Percentiles rank a stretch among this genome's conserved stretches.
Conservation (phyloP, 2,888 invertebrate genomes). For the Exocentrus adspersus region DNA sequence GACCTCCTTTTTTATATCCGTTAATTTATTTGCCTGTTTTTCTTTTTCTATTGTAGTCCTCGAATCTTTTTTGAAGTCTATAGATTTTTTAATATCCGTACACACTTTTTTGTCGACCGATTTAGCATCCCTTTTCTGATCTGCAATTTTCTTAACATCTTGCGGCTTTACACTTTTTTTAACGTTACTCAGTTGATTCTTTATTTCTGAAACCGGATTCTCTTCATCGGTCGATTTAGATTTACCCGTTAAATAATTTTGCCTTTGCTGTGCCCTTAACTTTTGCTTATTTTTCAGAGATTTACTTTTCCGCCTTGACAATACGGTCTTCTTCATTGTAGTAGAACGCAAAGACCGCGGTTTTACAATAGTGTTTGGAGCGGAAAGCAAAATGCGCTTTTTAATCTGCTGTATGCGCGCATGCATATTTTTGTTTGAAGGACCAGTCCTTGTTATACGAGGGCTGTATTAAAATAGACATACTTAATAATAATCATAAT, state of each 20-base stretch:
- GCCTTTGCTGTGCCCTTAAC: constrained; percentile 31
- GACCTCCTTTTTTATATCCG: constrained; percentile 51
- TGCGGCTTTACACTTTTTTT: constrained; percentile 31
- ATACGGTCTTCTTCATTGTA: constrained; percentile 49
- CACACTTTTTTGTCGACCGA: constrained; percentile 39
- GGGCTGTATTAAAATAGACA: constrained; percentile 32
- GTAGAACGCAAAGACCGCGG: constrained; percentile 50
- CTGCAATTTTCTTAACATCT: constrained; percentile 15
- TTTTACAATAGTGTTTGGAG: constrained; percentile 47
- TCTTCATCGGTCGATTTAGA: neutral
- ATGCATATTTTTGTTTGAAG: constrained; percentile 39
- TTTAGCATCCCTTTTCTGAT: constrained; percentile 20
- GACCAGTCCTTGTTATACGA: constrained; percentile 53
- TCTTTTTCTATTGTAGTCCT: constrained; percentile 36
- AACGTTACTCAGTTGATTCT: neutral
- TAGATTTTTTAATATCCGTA: constrained; percentile 44
- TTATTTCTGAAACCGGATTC: neutral
- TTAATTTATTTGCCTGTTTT: constrained; percentile 40
- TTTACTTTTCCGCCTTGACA: constrained; percentile 42
- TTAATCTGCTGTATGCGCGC: constrained; percentile 51
- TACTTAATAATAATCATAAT: neutral
- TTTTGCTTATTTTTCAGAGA: constrained; percentile 40
- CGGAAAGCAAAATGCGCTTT: constrained; percentile 48
- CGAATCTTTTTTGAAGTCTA: constrained; percentile 40
- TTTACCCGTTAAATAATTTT: constrained; percentile 27